Conservation (phyloP, 2,888 invertebrate species). For the Vannuccia rotundouncinata region DNA sequence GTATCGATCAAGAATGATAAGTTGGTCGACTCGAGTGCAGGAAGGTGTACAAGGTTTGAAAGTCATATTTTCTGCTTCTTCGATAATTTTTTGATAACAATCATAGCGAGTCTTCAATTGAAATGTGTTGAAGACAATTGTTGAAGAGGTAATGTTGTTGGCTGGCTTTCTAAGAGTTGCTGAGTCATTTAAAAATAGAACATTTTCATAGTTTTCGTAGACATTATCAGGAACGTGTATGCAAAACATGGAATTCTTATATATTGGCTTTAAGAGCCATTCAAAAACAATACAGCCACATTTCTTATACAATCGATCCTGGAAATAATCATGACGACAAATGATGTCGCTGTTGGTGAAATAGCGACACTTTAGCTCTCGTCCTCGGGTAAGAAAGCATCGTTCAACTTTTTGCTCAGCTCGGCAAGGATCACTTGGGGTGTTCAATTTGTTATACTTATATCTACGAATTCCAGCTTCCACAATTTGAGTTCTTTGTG, state of each 20-base stretch:
- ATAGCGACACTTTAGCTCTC: neutral
- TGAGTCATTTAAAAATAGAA: neutral
- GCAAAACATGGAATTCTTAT: neutral
- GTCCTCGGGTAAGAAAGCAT: neutral
- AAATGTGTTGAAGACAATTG: neutral
- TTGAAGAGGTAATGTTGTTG: neutral
- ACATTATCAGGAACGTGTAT: neutral
- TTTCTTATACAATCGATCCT: neutral
- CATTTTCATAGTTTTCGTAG: neutral
- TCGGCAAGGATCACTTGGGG: neutral
- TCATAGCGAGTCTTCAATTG: neutral
- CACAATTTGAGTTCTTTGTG: neutral
- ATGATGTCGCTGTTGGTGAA: neutral
- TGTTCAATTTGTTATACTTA: neutral
- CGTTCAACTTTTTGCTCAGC: neutral
- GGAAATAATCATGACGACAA: neutral
- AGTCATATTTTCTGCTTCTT: neutral
- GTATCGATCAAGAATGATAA: neutral
- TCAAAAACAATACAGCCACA: neutral
- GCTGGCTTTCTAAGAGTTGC: neutral
- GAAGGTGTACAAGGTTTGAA: neutral
- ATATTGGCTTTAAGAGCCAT: neutral
- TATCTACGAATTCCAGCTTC: neutral
- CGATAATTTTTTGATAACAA: neutral
- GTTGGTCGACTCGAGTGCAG: neutral